A percentile compares a stretch with the other conserved stretches of the same genome.
Evolutionary conservation across 2,797 vertebrate species (phyloP).

Genomic region (Podargus strigoides): DNA sequence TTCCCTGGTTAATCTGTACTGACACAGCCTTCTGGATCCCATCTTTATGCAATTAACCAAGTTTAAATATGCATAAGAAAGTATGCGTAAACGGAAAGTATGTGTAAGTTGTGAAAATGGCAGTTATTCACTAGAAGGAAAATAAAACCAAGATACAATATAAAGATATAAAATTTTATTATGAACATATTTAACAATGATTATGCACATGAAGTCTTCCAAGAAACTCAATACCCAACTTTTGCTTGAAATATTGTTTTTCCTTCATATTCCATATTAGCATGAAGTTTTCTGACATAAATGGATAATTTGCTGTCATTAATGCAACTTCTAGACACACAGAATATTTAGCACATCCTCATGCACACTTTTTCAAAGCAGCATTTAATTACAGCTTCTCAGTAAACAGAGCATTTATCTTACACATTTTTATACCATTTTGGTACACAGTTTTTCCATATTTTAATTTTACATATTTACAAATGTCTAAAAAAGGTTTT

Average conservation of each 20-base stretch:
- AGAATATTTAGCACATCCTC: not conserved
- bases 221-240: not conserved
- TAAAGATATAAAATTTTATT: slow-evolving; percentile 65
- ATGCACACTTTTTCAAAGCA: slow-evolving; percentile 38
- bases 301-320: not conserved
- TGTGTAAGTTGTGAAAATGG: not conserved
- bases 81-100: not conserved
- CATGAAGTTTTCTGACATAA: not conserved
- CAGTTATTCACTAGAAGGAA: not conserved
- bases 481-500: slow-evolving; percentile 62
- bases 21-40: not conserved
- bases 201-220: slow-evolving; percentile 37
- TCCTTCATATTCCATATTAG: slow-evolving; percentile 26
- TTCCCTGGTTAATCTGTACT: not conserved
- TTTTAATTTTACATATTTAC: slow-evolving; percentile 70
- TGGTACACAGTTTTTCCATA: slow-evolving; percentile 32
- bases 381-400: slow-evolving; percentile 35
- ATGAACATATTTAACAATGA: slow-evolving; percentile 50
- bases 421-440: slow-evolving; percentile 52
- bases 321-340: not conserved
- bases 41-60: not conserved
- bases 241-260: slow-evolving; percentile 20
- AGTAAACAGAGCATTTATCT: slow-evolving; percentile 40
- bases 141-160: not conserved
- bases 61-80: not conserved